These are phyloP conservation scores for Anabacerthia variegaticeps DNA, from an alignment of 2,797 vertebrate species.

Conservation along the genomic window DNA sequence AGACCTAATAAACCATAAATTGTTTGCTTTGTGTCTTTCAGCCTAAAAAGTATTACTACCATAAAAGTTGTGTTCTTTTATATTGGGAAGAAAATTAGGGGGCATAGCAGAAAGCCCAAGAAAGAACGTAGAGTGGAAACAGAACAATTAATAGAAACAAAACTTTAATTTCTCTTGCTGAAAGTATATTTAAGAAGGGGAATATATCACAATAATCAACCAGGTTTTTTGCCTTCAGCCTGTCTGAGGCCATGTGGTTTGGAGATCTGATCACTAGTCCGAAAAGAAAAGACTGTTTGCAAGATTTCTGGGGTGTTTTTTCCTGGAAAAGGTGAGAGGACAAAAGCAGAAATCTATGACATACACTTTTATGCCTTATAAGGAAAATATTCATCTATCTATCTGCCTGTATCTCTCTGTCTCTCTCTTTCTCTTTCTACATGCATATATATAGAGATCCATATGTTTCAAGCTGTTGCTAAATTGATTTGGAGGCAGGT, in stretches of 20 bases:
- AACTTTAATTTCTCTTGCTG: conserved; percentile 32
- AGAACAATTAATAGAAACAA: background rate
- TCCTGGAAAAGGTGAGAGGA: conserved; percentile 73
- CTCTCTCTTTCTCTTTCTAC: background rate
- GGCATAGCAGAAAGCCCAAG: background rate
- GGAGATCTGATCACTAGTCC: conserved; percentile 70
- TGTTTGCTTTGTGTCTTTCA: conserved; percentile 20
- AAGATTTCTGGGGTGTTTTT: conserved; percentile 70
- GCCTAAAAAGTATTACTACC: background rate
- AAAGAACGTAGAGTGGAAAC: background rate
- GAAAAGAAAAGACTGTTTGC: conserved; percentile 70
- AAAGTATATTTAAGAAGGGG: conserved; percentile 55
- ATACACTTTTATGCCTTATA: conserved; percentile 40
- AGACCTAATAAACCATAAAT: background rate
- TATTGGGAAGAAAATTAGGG: background rate
- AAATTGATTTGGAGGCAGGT: conserved; percentile 17
- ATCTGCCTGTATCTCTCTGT: background rate
- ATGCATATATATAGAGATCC: conserved; percentile 2
- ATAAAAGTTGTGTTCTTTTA: background rate
- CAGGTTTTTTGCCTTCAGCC: conserved; percentile 72
- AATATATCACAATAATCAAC: conserved; percentile 69
- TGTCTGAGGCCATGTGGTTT: conserved; percentile 73
- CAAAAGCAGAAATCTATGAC: conserved; percentile 64
- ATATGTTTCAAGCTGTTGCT: conserved; percentile 40
- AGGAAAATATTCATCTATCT: conserved; percentile 18